Base-by-base conservation (phyloP, 2,888 invertebrate species). In the Leptopterna dolabrata region DNA sequence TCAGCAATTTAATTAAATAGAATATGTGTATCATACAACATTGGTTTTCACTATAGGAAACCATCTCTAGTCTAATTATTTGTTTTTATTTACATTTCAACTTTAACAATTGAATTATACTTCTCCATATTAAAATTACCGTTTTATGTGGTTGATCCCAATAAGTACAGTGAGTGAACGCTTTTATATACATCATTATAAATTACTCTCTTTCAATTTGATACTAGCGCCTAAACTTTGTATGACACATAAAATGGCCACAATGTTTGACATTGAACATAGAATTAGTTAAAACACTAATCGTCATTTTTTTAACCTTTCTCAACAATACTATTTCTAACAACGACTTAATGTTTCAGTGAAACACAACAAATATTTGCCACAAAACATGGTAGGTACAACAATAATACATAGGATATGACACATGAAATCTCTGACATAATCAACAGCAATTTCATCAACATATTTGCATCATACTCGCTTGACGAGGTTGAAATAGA, bases 1-100 rank as follows among this genome's bases (percentile, higher is more conserved):
- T 70, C 71, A 80, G 86, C 85, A 88, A 83, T 55, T 80, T 73
- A 85, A 78, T 88, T 87, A 83, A 88, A 87, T 88, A 87, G 81
- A 87, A 88, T 84, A 87, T 86, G 87, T 88, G 87, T 87, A 88
- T 88, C 73, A 87, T 88, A 88, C 88, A 88, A 88, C 85, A 86
- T 82, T 78, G 78, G 85, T 73, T 76, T 71, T 73, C 29, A 78
- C 41, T 63, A 51, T 43, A 70, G 29, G 71, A 83, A 88, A 73
- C 47, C 45, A 83, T 19, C 36, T 63, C 27, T 80, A 55, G 55
- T 85, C 78, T 71, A 76, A 78, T 78, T 51, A 73, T 43, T 41
- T 83, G 36, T 83, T 71, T 63, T 41, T 83, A 63, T 83, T 70
- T 83, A 80, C 71, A 80, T 43, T 88, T 78, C 41, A 84, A 71